phyloP scores from a whole-genome alignment of 2,797 vertebrate species.

The Molossus alvarezi region DNA sequence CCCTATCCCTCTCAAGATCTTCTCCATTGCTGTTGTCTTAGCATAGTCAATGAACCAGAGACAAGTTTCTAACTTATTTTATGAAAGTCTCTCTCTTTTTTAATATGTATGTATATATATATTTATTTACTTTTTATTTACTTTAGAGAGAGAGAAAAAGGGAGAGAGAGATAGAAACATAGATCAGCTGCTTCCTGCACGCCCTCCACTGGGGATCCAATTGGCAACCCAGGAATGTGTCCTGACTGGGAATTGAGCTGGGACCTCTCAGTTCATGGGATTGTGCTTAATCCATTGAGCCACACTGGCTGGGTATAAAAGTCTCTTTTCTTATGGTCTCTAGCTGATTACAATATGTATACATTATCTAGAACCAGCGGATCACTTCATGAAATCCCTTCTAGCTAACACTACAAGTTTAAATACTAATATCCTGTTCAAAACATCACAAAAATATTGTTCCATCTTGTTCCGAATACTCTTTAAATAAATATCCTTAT shows the following conservation, averaged over 20 bases:
- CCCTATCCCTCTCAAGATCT: background rate
- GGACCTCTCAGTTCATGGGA: too few relatives aligned
- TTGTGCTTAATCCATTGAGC: too few relatives aligned
- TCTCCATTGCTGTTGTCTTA: background rate
- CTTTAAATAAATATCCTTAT: slow-evolving; percentile 9
- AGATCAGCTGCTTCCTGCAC: too few relatives aligned
- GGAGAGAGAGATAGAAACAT: too few relatives aligned
- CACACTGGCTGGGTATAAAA: background rate
- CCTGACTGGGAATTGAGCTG: too few relatives aligned
- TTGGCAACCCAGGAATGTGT: too few relatives aligned
- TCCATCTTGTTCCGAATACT: background rate
- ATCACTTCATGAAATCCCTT: slow-evolving; percentile 25
- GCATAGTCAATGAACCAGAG: background rate
- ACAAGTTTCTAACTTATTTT: background rate
- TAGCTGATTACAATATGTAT: background rate
- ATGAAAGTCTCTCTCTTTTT: background rate
- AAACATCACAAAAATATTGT: slow-evolving; percentile 31
- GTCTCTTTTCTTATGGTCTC: background rate
- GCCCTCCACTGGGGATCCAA: too few relatives aligned
- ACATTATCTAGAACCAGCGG: background rate
- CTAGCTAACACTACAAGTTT: slow-evolving; percentile 32
- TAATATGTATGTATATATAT: too few relatives aligned
- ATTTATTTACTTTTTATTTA: too few relatives aligned
- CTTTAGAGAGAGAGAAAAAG: too few relatives aligned
- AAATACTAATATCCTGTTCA: slow-evolving; percentile 3